These are phyloP conservation scores for Microctonus brassicae DNA, from an alignment of 2,888 invertebrate species.

Conservation along the genomic window DNA sequence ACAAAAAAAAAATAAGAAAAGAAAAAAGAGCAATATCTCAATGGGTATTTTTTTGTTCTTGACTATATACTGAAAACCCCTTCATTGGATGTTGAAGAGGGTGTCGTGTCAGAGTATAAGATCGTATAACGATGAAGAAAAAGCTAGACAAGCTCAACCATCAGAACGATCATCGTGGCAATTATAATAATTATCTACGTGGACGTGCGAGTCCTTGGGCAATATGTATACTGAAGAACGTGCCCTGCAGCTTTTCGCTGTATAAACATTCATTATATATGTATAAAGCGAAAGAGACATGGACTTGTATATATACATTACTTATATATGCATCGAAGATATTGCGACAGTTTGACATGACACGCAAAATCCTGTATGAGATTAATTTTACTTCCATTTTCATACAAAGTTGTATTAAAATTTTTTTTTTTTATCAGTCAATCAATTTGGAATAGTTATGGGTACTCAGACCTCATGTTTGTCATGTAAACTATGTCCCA, in stretches of 20 bases:
- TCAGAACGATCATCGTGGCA: slow-evolving; percentile 26
- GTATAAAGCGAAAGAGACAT: background rate
- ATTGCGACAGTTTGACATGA: slow-evolving; percentile 10
- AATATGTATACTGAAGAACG: background rate
- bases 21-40: no score
- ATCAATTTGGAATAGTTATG: background rate
- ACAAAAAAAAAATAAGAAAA: no score
- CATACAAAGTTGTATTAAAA: background rate
- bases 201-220: slow-evolving; percentile 5
- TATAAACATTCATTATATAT: slow-evolving; percentile 2
- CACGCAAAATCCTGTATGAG: background rate
- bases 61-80: no score
- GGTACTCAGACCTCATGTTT: background rate
- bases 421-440: background rate
- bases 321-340: slow-evolving; percentile 3
- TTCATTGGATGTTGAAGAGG: no score
- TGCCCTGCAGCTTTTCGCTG: slow-evolving; percentile 31
- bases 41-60: no score
- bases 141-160: slow-evolving; percentile 12
- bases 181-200: slow-evolving; percentile 30
- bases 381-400: slow-evolving; percentile 3
- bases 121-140: background rate
- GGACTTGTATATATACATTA: background rate
- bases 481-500: background rate
- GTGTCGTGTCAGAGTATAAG: no score